Percentiles rank a stretch among this genome's conserved stretches.
These are phyloP conservation scores for Arizona elegans DNA, from an alignment of 2,113 vertebrate genomes.

Conservation along the genomic window DNA sequence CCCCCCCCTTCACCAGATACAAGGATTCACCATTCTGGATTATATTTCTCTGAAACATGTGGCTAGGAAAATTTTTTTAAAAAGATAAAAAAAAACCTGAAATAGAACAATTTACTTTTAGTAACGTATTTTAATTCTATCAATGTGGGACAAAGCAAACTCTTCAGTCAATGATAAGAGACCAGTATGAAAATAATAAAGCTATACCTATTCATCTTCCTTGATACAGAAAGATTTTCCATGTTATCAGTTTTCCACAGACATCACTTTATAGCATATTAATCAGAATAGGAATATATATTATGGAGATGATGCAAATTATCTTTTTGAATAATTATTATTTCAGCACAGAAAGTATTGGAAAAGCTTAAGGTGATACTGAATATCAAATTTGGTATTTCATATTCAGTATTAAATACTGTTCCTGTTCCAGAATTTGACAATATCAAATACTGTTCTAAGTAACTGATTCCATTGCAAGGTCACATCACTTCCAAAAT, in stretches of 20 bases:
- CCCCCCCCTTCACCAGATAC: neutral
- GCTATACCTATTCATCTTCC: neutral
- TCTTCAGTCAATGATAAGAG: neutral
- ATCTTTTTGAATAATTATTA: neutral
- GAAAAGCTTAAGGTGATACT: neutral
- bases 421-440: neutral
- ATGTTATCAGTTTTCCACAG: neutral
- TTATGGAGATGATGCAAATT: neutral
- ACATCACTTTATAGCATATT: neutral
- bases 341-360: neutral
- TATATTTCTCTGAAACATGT: no score
- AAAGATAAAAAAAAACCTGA: neutral
- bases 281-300: neutral
- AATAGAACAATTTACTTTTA: neutral
- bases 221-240: neutral
- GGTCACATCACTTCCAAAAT: neutral
- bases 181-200: neutral
- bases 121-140: neutral
- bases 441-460: no score
- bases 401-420: no score
- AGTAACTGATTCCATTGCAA: neutral
- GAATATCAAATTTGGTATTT: neutral
- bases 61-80: neutral
- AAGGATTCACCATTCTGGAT: conserved; percentile 6
- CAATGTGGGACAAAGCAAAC: neutral